phyloP scores from a whole-genome alignment of 2,113 vertebrate genomes.

The Isurus oxyrinchus region DNA sequence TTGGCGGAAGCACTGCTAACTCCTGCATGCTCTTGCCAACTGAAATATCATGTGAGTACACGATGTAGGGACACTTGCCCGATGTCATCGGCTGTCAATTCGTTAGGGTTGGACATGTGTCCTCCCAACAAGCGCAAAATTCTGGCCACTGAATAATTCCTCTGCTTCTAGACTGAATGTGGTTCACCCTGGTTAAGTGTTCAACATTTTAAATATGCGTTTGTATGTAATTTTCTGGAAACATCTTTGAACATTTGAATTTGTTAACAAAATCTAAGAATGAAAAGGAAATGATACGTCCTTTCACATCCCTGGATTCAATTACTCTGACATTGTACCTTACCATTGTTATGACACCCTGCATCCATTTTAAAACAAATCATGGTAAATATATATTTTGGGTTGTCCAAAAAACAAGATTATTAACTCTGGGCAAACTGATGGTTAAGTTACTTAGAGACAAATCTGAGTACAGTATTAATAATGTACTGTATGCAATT shows the following conservation, averaged over 20 bases:
- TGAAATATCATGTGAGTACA: too few species aligned
- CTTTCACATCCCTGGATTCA: neutral
- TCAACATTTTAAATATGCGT: neutral
- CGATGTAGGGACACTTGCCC: too few species aligned
- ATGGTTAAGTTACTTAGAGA: neutral
- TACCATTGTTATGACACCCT: neutral
- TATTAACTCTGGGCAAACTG: neutral
- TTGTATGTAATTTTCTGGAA: neutral
- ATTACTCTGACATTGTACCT: neutral
- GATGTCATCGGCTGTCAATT: too few species aligned
- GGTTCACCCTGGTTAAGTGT: neutral
- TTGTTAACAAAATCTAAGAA: neutral
- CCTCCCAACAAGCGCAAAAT: too few species aligned
- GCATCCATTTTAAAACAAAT: neutral
- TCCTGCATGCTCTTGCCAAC: too few species aligned
- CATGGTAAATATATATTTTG: neutral
- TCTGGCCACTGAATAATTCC: neutral
- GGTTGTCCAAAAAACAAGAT: neutral
- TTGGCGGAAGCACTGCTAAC: too few species aligned
- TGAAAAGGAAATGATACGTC: neutral
- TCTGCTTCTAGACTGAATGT: neutral
- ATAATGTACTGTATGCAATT: neutral
- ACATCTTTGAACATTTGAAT: neutral
- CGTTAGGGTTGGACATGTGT: too few species aligned
- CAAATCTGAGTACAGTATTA: neutral